phyloP scores from a whole-genome alignment of 64 coral and sea anemone species.

The Montipora efflorescens region DNA sequence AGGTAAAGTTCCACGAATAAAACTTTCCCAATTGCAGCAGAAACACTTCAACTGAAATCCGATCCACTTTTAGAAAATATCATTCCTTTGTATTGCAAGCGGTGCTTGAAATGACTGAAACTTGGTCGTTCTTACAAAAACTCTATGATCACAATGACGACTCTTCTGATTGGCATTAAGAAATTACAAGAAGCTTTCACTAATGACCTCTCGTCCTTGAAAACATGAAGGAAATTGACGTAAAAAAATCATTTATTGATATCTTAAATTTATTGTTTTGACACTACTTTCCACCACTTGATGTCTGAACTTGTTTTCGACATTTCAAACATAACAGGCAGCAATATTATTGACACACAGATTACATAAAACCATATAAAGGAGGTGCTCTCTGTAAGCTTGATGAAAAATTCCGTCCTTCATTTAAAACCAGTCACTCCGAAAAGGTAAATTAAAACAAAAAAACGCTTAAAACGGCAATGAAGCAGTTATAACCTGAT shows the following conservation, averaged over 20 bases:
- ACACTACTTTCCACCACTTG: background rate
- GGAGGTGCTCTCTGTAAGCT: background rate
- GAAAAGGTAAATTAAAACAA: background rate
- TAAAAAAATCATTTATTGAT: background rate
- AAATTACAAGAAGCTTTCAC: background rate
- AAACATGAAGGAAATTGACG: background rate
- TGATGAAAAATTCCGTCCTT: background rate
- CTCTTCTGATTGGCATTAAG: background rate
- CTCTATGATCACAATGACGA: background rate
- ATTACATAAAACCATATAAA: background rate
- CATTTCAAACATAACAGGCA: background rate
- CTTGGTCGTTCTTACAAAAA: background rate
- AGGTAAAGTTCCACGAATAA: background rate
- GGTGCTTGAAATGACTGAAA: background rate
- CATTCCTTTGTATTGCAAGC: background rate
- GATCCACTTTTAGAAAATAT: background rate
- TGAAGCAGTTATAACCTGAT: background rate
- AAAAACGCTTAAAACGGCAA: background rate
- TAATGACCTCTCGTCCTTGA: background rate
- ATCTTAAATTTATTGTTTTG: background rate
- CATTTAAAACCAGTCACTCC: background rate
- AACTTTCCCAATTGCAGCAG: background rate
- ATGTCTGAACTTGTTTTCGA: background rate
- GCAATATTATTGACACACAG: background rate
- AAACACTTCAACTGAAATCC: background rate